These are phyloP conservation scores for Luperina testacea DNA, from an alignment of 2,888 invertebrate species.

Conservation along the genomic window DNA sequence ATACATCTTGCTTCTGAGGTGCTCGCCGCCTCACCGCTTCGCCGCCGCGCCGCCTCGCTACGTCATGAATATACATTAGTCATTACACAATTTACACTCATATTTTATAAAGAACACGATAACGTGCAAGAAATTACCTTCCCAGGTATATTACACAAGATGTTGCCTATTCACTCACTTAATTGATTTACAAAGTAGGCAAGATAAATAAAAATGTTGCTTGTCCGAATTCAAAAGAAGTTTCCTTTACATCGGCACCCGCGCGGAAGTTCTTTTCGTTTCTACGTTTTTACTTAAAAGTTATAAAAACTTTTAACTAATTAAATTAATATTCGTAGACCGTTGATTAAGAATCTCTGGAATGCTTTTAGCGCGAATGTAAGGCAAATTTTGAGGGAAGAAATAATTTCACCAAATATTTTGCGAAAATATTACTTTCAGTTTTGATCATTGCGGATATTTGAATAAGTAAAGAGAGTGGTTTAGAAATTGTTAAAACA, in stretches of 20 bases:
- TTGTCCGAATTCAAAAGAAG: constrained; percentile 75
- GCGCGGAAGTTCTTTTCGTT: constrained; percentile 74
- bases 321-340: constrained; percentile 86
- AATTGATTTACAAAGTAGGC: constrained; percentile 75
- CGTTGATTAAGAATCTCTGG: constrained; percentile 85
- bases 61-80: constrained; percentile 77
- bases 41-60: constrained; percentile 33
- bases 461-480: constrained; percentile 78
- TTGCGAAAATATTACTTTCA: constrained; percentile 78
- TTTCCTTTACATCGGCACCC: constrained; percentile 70
- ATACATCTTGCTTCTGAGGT: constrained; percentile 69
- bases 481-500: constrained; percentile 75
- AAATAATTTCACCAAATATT: constrained; percentile 80
- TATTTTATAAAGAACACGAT: constrained; percentile 68
- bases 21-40: constrained; percentile 47
- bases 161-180: constrained; percentile 61
- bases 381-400: constrained; percentile 73
- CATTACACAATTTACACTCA: constrained; percentile 72
- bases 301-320: constrained; percentile 85
- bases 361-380: constrained; percentile 86
- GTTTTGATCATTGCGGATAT: constrained; percentile 79
- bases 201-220: constrained; percentile 65
- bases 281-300: constrained; percentile 82
- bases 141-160: constrained; percentile 26
- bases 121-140: constrained; percentile 62